Evolutionary conservation across 2,797 vertebrate genomes (phyloP).

Genomic region (Urophycis tenuis): DNA sequence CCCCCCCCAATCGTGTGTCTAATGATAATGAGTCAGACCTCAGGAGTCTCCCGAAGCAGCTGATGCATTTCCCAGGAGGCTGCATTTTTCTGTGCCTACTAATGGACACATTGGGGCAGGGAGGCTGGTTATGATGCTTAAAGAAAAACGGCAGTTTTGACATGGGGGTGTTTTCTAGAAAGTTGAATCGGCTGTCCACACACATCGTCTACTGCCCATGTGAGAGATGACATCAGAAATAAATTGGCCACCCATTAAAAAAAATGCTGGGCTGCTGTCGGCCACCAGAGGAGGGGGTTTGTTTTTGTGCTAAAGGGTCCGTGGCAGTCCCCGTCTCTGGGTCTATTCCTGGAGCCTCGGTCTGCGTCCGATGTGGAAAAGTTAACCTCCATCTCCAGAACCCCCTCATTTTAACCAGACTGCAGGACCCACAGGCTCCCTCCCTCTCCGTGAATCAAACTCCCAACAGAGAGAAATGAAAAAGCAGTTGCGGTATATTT

Average conservation of each 20-base stretch:
- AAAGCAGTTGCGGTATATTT: constrained; percentile 28
- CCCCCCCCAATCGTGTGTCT: constrained; percentile 11
- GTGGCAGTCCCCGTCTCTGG: constrained; percentile 12
- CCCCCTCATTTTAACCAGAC: constrained; percentile 12
- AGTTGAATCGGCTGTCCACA: not conserved
- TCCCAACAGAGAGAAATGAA: constrained; percentile 15
- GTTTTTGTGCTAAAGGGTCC: not conserved
- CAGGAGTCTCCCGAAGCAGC: constrained; percentile 39
- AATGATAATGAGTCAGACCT: constrained; percentile 46
- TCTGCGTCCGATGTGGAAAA: not conserved
- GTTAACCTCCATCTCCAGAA: constrained; percentile 12
- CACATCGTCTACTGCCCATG: not conserved
- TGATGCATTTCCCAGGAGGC: constrained; percentile 15
- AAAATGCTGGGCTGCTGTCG: not conserved
- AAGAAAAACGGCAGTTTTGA: not conserved
- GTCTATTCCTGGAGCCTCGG: constrained; percentile 8
- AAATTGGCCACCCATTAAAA: not conserved
- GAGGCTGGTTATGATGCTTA: not conserved
- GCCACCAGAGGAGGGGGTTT: not conserved
- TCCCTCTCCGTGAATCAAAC: constrained; percentile 2
- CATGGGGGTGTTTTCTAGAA: too few species aligned
- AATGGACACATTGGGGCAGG: not conserved
- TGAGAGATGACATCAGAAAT: not conserved
- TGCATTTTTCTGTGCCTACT: not conserved
- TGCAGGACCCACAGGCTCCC: constrained; percentile 18